These are phyloP conservation scores for Notocelia uddmanniana DNA, from an alignment of 2,888 invertebrate genomes.

Conservation along the genomic window DNA sequence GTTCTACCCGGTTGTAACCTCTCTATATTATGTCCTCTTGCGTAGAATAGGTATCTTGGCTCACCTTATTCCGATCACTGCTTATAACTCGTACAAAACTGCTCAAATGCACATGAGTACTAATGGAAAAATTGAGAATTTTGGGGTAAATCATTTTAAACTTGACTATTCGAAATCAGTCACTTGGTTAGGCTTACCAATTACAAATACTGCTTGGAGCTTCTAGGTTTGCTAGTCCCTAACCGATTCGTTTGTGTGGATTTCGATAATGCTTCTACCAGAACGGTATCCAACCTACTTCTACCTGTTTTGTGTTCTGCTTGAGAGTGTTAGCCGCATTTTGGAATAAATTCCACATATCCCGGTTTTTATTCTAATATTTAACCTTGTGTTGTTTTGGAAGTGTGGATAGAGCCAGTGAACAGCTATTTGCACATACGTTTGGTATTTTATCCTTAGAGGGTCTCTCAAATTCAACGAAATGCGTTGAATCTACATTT, in stretches of 20 bases:
- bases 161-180: not conserved
- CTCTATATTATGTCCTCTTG: too few relatives aligned
- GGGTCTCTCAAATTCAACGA: not conserved
- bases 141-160: too few relatives aligned
- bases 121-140: too few relatives aligned
- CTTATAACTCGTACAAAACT: too few relatives aligned
- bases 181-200: not conserved
- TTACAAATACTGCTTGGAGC: constrained; percentile 48
- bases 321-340: constrained; percentile 50
- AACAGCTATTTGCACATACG: constrained; percentile 2
- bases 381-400: constrained; percentile 38
- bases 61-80: too few relatives aligned
- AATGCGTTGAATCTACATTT: too few relatives aligned
- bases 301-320: constrained; percentile 47
- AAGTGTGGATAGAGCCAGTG: constrained; percentile 16
- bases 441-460: not conserved
- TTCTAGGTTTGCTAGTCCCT: constrained; percentile 58
- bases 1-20: too few relatives aligned
- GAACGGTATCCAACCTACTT: constrained; percentile 38
- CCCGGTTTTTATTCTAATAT: constrained; percentile 27
- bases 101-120: too few relatives aligned
- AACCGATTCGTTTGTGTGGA: constrained; percentile 53
- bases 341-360: constrained; percentile 30
- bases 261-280: constrained; percentile 49
- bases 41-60: too few relatives aligned